Evolutionary conservation across 2,797 vertebrate genomes (phyloP).

Genomic region (Muraenolepis orangiensis): DNA sequence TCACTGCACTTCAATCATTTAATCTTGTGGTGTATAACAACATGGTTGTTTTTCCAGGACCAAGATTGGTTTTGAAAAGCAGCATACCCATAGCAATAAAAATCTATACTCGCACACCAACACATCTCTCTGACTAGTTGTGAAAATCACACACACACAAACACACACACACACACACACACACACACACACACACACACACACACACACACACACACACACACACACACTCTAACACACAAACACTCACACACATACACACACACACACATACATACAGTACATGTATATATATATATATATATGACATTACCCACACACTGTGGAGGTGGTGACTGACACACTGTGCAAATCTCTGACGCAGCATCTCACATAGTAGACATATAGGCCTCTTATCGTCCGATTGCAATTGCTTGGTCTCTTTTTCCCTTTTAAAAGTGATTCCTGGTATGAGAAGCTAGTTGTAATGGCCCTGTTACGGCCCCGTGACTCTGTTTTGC

Average conservation of each 20-base stretch:
- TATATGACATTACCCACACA: neutral
- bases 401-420: too few species aligned
- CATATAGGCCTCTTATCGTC: neutral
- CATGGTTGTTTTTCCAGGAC: too few species aligned
- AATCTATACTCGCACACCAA: constrained; percentile 7
- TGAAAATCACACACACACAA: constrained; percentile 3
- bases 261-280: neutral
- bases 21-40: too few species aligned
- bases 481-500: too few species aligned
- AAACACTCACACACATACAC: constrained; percentile 8
- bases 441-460: constrained; percentile 19
- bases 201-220: constrained; percentile 16
- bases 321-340: neutral
- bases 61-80: too few species aligned
- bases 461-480: constrained; percentile 54
- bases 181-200: constrained; percentile 8
- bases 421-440: too few species aligned
- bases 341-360: neutral
- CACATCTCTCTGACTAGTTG: too few species aligned
- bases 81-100: neutral
- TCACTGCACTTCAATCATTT: too few species aligned
- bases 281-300: neutral
- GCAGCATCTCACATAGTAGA: neutral
- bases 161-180: constrained; percentile 5
- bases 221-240: neutral